Percentiles rank a stretch among this genome's conserved stretches.
Conservation (phyloP, 2,888 invertebrate genomes). For the Callimorpha dominula region DNA sequence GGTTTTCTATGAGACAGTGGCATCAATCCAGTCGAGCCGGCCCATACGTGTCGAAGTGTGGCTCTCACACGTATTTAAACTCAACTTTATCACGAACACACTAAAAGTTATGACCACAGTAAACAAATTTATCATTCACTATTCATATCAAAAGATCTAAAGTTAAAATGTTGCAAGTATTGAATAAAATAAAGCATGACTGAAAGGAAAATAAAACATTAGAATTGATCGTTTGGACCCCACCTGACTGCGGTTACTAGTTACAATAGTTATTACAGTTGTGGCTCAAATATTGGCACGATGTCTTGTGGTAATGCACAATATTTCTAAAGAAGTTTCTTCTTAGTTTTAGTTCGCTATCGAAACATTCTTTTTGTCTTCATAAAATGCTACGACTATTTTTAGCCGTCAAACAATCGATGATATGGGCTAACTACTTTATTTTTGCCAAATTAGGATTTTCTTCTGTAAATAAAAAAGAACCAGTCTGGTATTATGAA, state of each 20-base stretch:
- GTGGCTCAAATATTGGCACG: constrained; percentile 16
- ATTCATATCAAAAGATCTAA: not conserved
- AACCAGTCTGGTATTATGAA: not conserved
- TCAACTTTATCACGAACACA: too few species aligned
- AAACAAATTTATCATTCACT: not conserved
- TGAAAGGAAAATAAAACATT: constrained; percentile 6
- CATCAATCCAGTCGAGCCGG: too few species aligned
- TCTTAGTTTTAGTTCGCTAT: not conserved
- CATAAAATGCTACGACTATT: too few species aligned
- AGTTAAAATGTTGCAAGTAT: constrained; percentile 6
- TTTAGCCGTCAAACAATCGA: not conserved
- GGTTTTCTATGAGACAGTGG: too few species aligned
- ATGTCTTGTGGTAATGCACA: constrained; percentile 8
- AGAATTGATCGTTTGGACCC: constrained; percentile 15
- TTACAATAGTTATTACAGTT: constrained; percentile 15
- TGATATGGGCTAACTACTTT: not conserved
- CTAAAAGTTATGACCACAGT: not conserved
- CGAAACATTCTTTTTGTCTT: not conserved
- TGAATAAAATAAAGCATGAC: constrained; percentile 11
- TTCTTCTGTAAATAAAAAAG: not conserved
- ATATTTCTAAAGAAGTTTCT: constrained; percentile 3
- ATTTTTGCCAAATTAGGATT: too few species aligned
- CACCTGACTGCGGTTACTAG: constrained; percentile 22
- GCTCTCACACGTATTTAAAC: too few species aligned
- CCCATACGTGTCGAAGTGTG: too few species aligned